These are phyloP conservation scores for Hyperoplus lanceolatus DNA, from an alignment of 2,797 vertebrate species.

Conservation along the genomic window DNA sequence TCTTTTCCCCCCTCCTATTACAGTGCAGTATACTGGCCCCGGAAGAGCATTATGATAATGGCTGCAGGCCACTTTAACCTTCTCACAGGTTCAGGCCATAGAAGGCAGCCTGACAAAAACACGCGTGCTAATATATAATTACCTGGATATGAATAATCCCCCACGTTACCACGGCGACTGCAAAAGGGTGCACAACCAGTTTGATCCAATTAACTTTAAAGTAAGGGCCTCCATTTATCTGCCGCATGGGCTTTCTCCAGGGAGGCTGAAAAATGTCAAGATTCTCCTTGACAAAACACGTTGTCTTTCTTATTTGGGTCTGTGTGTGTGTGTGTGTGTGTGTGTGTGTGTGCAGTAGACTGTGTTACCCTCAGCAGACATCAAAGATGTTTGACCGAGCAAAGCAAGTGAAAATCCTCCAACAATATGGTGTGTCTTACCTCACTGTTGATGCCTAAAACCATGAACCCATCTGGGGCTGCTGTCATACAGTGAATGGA, in stretches of 20 bases:
- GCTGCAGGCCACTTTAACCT: slow-evolving; percentile 62
- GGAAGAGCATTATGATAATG: slow-evolving; percentile 37
- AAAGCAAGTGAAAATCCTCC: neutral
- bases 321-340: neutral
- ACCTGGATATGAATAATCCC: slow-evolving; percentile 75
- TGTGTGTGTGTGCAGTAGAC: neutral
- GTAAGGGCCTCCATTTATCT: slow-evolving; percentile 69
- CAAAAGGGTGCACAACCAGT: slow-evolving; percentile 63
- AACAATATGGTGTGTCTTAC: neutral
- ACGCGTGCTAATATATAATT: slow-evolving; percentile 66
- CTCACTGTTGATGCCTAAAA: neutral
- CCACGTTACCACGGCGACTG: slow-evolving; percentile 66
- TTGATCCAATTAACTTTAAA: slow-evolving; percentile 82
- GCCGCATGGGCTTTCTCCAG: slow-evolving; percentile 59
- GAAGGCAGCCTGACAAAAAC: slow-evolving; percentile 59
- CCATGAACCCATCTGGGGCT: slow-evolving; percentile 1
- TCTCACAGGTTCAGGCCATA: slow-evolving; percentile 36
- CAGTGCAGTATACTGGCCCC: neutral
- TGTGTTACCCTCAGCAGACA: slow-evolving; percentile 1
- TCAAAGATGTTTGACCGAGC: slow-evolving; percentile 15
- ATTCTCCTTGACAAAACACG: slow-evolving; percentile 55
- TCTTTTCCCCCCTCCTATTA: slow-evolving; percentile 33
- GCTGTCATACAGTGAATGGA: neutral
- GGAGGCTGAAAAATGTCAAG: slow-evolving; percentile 67
- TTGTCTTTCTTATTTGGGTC: slow-evolving; percentile 26